Conservation (phyloP, 92 coral and sea anemone species). For the Desmophyllum pertusum region DNA sequence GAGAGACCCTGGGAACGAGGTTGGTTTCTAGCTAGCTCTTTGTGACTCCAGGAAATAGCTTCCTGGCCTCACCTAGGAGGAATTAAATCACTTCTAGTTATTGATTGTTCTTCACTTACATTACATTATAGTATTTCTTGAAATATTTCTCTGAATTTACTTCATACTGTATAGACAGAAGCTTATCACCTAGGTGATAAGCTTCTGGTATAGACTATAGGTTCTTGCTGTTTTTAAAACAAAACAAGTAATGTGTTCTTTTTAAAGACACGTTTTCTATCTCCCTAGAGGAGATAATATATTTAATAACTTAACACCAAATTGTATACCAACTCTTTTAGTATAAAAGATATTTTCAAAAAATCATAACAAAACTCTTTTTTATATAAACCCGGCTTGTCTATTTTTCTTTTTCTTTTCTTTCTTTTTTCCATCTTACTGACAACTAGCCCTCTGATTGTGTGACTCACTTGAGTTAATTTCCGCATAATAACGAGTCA, state of each 20-base stretch:
- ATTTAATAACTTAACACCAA: constrained; percentile 19
- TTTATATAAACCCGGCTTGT: neutral
- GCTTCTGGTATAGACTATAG: no score
- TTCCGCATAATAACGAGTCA: neutral
- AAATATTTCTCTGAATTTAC: neutral
- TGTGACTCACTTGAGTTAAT: neutral
- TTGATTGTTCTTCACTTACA: neutral
- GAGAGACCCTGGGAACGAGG: no score
- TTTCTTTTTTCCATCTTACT: neutral
- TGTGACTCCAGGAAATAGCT: no score
- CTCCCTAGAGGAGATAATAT: constrained; percentile 17
- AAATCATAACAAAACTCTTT: constrained; percentile 11
- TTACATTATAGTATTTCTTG: neutral
- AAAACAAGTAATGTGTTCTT: constrained; percentile 17
- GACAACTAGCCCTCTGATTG: neutral
- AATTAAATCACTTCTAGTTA: neutral
- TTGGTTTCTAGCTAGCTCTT: no score
- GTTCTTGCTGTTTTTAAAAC: constrained; percentile 24
- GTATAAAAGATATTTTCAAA: constrained; percentile 35
- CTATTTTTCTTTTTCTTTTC: neutral
- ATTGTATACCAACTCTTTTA: constrained; percentile 39
- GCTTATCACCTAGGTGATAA: no score
- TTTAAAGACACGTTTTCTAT: constrained; percentile 25
- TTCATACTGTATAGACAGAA: neutral
- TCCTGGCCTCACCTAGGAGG: no score